Evolutionary conservation across 2,797 vertebrate species (phyloP).

Genomic region (Enteromius argenteus): DNA sequence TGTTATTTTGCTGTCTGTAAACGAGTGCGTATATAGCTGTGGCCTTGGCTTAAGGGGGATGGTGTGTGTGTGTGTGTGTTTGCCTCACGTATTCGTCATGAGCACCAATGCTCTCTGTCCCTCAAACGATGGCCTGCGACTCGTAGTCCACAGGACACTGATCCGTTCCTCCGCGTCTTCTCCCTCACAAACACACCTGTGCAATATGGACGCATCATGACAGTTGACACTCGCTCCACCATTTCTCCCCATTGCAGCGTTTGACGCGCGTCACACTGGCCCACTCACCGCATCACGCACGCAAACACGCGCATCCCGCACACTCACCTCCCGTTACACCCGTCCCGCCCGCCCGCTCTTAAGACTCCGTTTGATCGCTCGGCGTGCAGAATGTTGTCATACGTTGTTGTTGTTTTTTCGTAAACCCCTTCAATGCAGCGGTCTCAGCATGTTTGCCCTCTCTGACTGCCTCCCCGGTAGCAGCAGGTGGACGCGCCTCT

Average conservation of each 20-base stretch:
- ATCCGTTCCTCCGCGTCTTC: neutral
- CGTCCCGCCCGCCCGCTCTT: slow-evolving; percentile 36
- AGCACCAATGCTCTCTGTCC: slow-evolving; percentile 40
- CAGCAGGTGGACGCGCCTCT: slow-evolving; percentile 79
- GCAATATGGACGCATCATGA: slow-evolving; percentile 48
- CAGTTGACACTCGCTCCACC: slow-evolving; percentile 52
- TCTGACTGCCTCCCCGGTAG: slow-evolving; percentile 65
- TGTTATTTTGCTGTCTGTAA: slow-evolving; percentile 1
- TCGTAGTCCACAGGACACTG: neutral
- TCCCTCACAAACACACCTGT: slow-evolving; percentile 41
- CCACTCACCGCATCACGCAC: slow-evolving; percentile 56
- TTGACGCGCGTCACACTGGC: slow-evolving; percentile 61
- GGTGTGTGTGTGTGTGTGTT: slow-evolving; percentile 10
- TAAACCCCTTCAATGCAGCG: slow-evolving; percentile 52
- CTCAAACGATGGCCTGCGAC: slow-evolving; percentile 24
- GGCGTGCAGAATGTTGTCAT: slow-evolving; percentile 33
- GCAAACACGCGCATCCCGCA: slow-evolving; percentile 23
- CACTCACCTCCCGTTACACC: slow-evolving; percentile 59
- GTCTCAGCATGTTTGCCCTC: slow-evolving; percentile 69
- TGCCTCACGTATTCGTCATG: slow-evolving; percentile 48
- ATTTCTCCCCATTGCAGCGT: slow-evolving; percentile 57
- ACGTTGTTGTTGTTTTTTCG: slow-evolving; percentile 8
- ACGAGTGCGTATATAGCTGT: slow-evolving; percentile 17
- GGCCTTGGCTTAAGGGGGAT: slow-evolving; percentile 28
- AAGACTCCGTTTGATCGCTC: slow-evolving; percentile 36